Percentiles rank a stretch among this genome's conserved stretches.
Evolutionary conservation across 1,140 invertebrate species (phyloP).

Genomic region (Pemphigus obesinymphae): DNA sequence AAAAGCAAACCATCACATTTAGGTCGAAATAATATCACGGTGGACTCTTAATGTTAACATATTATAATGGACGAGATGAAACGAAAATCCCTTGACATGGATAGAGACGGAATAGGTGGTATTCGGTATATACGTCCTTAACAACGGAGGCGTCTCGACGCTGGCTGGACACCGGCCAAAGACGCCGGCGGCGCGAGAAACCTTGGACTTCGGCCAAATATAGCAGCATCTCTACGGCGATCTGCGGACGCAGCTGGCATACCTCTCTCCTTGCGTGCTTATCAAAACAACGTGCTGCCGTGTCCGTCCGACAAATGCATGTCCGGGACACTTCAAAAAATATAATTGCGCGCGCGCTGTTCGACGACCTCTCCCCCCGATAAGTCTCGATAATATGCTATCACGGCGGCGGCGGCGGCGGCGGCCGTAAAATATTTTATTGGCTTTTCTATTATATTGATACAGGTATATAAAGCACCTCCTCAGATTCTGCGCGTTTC

Average conservation of each 20-base stretch:
- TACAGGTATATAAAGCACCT: no score
- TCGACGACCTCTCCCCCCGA: no score
- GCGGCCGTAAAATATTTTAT: no score
- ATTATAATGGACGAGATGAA: background rate
- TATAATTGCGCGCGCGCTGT: no score
- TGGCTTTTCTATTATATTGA: no score
- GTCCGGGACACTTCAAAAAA: background rate
- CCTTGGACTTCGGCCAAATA: slow-evolving; percentile 22
- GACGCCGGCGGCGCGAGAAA: slow-evolving; percentile 13
- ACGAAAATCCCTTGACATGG: slow-evolving; percentile 34
- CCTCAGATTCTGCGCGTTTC: no score
- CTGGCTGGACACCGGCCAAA: slow-evolving; percentile 13
- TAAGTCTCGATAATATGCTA: no score
- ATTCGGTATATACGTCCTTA: slow-evolving; percentile 12
- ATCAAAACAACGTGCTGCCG: background rate
- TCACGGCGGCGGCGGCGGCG: no score
- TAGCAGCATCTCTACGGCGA: background rate
- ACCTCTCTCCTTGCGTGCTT: background rate
- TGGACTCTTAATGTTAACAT: background rate
- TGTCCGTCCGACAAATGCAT: background rate
- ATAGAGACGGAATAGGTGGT: background rate
- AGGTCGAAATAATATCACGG: background rate
- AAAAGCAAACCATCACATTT: no score
- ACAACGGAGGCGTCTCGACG: slow-evolving; percentile 14
- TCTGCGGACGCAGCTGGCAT: background rate